Evolutionary conservation across 2,888 invertebrate genomes (phyloP).

Genomic region (Cyclophora albipunctata): DNA sequence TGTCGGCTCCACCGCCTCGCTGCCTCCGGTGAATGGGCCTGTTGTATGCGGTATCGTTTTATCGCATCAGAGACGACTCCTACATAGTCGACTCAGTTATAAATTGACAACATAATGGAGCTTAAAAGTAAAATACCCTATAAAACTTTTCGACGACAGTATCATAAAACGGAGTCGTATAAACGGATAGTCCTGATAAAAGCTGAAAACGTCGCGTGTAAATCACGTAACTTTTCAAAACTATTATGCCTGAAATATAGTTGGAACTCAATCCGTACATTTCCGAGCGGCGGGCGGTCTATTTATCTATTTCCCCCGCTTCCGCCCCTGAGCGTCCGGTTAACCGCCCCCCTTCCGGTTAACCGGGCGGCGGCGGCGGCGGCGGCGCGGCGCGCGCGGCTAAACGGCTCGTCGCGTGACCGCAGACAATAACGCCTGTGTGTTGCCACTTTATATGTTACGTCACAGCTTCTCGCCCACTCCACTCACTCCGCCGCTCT

Average conservation of each 20-base stretch:
- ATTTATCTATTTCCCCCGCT: constrained; percentile 76
- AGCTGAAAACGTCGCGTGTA: constrained; percentile 69
- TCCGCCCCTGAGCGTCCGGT: constrained; percentile 74
- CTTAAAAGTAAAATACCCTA: constrained; percentile 50
- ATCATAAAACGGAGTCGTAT: constrained; percentile 56
- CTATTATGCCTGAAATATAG: constrained; percentile 75
- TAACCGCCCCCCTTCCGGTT: constrained; percentile 75
- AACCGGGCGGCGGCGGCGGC: constrained; percentile 63
- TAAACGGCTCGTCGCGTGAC: constrained; percentile 76
- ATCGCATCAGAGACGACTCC: constrained; percentile 24
- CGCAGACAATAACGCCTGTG: constrained; percentile 76
- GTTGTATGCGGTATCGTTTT: constrained; percentile 29
- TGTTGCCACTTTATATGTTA: constrained; percentile 74
- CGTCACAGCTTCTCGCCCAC: constrained; percentile 42
- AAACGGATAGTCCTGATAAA: constrained; percentile 57
- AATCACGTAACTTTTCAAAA: constrained; percentile 73
- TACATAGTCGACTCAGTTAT: constrained; percentile 29
- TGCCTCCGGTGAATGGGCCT: constrained; percentile 33
- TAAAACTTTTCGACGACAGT: constrained; percentile 59
- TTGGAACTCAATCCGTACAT: constrained; percentile 74
- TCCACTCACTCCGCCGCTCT: constrained; percentile 20
- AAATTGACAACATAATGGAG: constrained; percentile 44
- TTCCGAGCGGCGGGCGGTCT: constrained; percentile 73
- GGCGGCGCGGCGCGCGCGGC: constrained; percentile 65
- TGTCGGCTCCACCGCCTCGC: constrained; percentile 28